Conservation (phyloP, 1,140 invertebrate species). For the Pogonus chalceus region DNA sequence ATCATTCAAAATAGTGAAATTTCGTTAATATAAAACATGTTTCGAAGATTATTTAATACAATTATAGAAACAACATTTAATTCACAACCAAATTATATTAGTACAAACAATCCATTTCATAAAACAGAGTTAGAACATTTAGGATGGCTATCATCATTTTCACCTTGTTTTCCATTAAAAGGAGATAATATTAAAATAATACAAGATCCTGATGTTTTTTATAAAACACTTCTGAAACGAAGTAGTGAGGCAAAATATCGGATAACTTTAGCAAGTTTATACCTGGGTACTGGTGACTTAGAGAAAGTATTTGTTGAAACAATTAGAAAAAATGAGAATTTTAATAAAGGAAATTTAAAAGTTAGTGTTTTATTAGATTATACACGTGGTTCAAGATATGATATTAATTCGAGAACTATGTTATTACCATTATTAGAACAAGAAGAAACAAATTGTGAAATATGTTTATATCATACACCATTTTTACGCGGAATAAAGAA, state of each 20-base stretch:
- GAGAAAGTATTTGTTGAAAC: conserved; percentile 68
- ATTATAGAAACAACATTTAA: conserved; percentile 23
- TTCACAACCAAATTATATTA: conserved; percentile 14
- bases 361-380: conserved; percentile 84
- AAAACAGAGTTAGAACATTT: conserved; percentile 30
- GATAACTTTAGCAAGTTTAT: conserved; percentile 84
- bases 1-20: too few species aligned
- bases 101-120: conserved; percentile 25
- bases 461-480: conserved; percentile 87
- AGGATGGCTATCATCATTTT: conserved; percentile 52
- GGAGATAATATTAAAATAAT: conserved; percentile 63
- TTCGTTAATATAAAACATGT: conserved; percentile 26
- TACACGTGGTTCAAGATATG: conserved; percentile 77
- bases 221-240: conserved; percentile 59
- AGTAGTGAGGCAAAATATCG: conserved; percentile 60
- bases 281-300: conserved; percentile 80
- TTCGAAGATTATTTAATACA: conserved; percentile 26
- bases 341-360: conserved; percentile 48
- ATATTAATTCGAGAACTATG: conserved; percentile 63
- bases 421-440: conserved; percentile 61
- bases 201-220: conserved; percentile 64
- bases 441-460: conserved; percentile 42
- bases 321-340: conserved; percentile 46
- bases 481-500: conserved; percentile 74
- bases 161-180: conserved; percentile 62